Base-by-base conservation (phyloP, 2,888 invertebrate species). In the Ochropacha duplaris region DNA sequence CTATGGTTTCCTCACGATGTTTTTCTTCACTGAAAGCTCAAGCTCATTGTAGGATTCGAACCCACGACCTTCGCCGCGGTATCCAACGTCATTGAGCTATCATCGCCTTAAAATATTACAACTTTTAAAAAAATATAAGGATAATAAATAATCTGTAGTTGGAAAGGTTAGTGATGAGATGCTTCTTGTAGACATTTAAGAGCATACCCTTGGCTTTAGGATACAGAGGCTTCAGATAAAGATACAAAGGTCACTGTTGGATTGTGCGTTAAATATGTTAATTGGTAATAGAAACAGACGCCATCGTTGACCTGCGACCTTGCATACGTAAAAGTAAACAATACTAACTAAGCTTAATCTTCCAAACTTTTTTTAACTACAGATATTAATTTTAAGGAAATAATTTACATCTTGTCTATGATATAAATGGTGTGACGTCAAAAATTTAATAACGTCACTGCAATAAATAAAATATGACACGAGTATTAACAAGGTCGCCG, bases 361-460 rank as follows among this genome's bases (percentile, higher is more conserved):
- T 19, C 11, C 12, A 36, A 14, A 19, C 5, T 16, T 16, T 16
- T 4, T 8, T 39, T 39, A 39, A 6, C 39, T 39, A 39, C 39
- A 6, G 16, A 19, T 44, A 19, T 44, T 44, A 16, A 8, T 44
- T 44, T 44, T 4, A 19, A 39, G 44, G 44, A 44, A 44, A 44
- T 6, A n/a, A 39, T 16, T 39, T 4, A n/a, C 39, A 19, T 5
- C 4, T 36, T 44, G 44, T 44, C 6, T n/a, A 44, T 44, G 9
- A 44, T 39, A 39, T 44, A 19, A 44, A 19, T 44, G 1, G 9
- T 9, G 44, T 44, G 44, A 44, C 44, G 19, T 44, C 19, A 44
- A 44, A 44, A 44, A 56, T 60, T 54, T 39, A 54, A 51, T 55
- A 55, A 44, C 44, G 44, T 44, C 19, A 44, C 1, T 36, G n/a